A percentile compares a stretch with the other conserved stretches of the same genome.
These are phyloP conservation scores for Ciconia boyciana DNA, from an alignment of 2,113 vertebrate genomes.

Conservation along the genomic window DNA sequence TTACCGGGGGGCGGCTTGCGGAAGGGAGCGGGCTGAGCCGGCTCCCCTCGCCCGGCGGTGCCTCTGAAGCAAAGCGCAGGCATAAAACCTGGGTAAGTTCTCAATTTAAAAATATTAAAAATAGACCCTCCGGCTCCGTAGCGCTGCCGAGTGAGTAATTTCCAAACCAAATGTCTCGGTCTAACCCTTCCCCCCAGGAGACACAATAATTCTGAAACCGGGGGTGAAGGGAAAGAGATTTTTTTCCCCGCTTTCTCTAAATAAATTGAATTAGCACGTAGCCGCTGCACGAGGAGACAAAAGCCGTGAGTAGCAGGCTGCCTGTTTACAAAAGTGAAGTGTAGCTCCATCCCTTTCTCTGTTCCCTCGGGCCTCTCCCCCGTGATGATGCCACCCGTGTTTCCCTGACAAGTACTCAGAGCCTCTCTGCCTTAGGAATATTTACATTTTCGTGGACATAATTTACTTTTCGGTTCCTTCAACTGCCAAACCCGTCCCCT, in stretches of 20 bases:
- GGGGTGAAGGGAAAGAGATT: background rate
- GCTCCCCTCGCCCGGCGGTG: background rate
- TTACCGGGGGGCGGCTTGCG: background rate
- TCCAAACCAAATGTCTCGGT: background rate
- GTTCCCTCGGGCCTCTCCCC: background rate
- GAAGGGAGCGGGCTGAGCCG: background rate
- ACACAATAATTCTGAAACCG: background rate
- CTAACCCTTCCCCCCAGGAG: background rate
- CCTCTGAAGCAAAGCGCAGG: background rate
- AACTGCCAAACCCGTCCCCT: background rate
- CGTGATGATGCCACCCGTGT: background rate
- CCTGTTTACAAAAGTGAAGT: background rate
- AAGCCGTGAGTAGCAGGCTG: background rate
- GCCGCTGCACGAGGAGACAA: background rate
- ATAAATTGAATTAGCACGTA: background rate
- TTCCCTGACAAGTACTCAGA: rapidly evolving
- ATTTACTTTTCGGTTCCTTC: background rate
- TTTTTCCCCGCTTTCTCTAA: background rate
- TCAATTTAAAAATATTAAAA: constrained; percentile 3
- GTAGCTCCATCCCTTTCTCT: background rate
- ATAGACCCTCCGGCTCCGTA: background rate
- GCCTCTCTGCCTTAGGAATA: background rate
- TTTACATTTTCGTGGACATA: background rate
- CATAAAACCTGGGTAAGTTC: background rate
- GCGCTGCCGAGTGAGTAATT: constrained; percentile 41